phyloP scores from a whole-genome alignment of 2,113 vertebrate species.

The Fregetta grallaria region DNA sequence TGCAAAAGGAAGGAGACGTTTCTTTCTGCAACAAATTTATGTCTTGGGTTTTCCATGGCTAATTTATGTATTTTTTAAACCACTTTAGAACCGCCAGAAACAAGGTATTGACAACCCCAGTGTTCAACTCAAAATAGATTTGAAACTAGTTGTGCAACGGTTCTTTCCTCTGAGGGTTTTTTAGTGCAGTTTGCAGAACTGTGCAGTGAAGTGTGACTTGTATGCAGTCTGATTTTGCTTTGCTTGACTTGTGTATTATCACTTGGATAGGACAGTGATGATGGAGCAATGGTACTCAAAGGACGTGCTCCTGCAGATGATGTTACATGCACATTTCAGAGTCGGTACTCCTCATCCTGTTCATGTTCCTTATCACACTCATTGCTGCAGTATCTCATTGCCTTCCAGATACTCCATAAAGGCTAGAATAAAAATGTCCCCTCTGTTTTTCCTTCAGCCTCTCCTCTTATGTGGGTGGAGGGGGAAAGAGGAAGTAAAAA shows the following conservation, averaged over 20 bases:
- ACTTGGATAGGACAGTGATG: not conserved
- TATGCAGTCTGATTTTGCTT: not conserved
- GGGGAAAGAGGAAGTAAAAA: not conserved
- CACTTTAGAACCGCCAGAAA: not conserved
- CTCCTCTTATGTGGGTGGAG: not conserved
- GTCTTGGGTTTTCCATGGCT: not conserved
- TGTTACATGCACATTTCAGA: not conserved
- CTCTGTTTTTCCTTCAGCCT: not conserved
- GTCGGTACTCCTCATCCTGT: not conserved
- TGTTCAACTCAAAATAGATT: not conserved
- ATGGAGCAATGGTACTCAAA: not conserved
- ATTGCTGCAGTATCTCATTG: not conserved
- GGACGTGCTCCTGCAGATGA: not conserved
- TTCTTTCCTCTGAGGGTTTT: slow-evolving; percentile 37
- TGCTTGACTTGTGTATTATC: not conserved
- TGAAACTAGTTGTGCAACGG: not conserved
- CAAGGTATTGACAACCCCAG: slow-evolving; percentile 22
- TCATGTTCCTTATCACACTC: not conserved
- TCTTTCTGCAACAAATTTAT: not conserved
- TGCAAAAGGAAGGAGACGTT: not conserved
- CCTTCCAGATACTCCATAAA: not conserved
- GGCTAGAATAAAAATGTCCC: not conserved
- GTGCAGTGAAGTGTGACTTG: slow-evolving; percentile 52
- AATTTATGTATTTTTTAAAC: slow-evolving; percentile 27
- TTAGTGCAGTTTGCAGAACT: not conserved